Conservation (phyloP, 2,888 invertebrate species). For the Parthenolecanium corni region DNA sequence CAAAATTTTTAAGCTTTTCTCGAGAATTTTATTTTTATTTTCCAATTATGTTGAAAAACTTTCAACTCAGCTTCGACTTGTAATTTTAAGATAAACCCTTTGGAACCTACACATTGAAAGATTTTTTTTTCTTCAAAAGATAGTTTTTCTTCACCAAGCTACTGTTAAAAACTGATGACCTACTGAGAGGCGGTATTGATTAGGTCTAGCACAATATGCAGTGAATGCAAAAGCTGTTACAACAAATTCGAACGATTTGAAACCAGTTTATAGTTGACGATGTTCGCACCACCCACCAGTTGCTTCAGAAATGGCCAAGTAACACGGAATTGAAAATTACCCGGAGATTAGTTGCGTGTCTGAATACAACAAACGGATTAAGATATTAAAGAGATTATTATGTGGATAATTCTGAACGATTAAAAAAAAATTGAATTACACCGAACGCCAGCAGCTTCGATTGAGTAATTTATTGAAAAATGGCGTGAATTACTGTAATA, state of each 20-base stretch:
- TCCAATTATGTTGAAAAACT: no score
- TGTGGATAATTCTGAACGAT: background rate
- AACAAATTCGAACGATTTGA: background rate
- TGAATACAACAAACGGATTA: background rate
- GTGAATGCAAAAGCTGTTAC: no score
- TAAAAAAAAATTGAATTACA: background rate
- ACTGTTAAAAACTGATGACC: no score
- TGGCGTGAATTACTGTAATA: background rate
- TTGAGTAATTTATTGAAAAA: background rate
- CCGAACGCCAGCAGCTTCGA: background rate
- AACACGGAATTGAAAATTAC: background rate
- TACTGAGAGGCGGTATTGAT: no score
- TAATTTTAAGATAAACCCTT: no score
- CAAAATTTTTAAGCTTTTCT: no score
- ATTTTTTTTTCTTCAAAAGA: no score
- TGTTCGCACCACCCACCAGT: background rate
- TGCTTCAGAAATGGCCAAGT: background rate
- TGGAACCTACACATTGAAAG: no score
- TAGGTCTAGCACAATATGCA: no score
- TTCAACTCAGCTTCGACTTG: no score
- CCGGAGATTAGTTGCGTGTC: background rate
- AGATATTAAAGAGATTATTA: background rate
- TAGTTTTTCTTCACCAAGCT: no score
- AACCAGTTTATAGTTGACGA: background rate
- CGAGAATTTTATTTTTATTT: no score